Base-by-base conservation (phyloP, 2,888 invertebrate genomes). In the Panzeria rudis region DNA sequence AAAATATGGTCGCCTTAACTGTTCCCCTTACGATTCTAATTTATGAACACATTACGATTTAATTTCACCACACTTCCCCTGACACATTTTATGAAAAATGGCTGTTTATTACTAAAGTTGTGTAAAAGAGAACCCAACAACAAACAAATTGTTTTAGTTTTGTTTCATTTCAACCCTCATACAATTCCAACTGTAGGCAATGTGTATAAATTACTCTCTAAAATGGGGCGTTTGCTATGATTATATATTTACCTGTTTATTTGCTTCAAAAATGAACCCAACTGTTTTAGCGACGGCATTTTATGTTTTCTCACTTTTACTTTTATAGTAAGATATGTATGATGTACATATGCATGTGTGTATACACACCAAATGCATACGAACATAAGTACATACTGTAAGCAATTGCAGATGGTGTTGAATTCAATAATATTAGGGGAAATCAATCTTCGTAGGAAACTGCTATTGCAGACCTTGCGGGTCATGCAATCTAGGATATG, bases 101-200 rank as follows among this genome's bases (percentile, higher is more conserved):
- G 47, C 64, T 64, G 8, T 50, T 5, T 38, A 20, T 50, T 9
- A 23, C 2, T 7, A 15, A 8, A 11, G 32, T 6, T n/a, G 44
- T 23, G 41, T 15, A 47, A 76, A 47, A 23, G 56, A 66, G 66
- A 56, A 1, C n/a, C n/a, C n/a, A 29, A 6, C 32, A 35, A 29
- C 20, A 56, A n/a, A 2, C 35, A 11, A 11, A 9, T 5, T 15
- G 0, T 11, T 13, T 13, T 7, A 7, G 3, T 47, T 50, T 41
- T 76, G 17, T 54, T 76, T 47, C 66, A 47, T 25, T 76, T 76
- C 76, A 56, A 56, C 76, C 66, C 56, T 66, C 25, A 38, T 1
- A 38, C 1, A 38, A 13, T 13, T 7, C 7, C 29, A 11, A 23
- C 9, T 15, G 20, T 17, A 9, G 3, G 3, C 44, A 9, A 25